Conservation (phyloP, 2,113 vertebrate species). For the Megaleporinus macrocephalus region DNA sequence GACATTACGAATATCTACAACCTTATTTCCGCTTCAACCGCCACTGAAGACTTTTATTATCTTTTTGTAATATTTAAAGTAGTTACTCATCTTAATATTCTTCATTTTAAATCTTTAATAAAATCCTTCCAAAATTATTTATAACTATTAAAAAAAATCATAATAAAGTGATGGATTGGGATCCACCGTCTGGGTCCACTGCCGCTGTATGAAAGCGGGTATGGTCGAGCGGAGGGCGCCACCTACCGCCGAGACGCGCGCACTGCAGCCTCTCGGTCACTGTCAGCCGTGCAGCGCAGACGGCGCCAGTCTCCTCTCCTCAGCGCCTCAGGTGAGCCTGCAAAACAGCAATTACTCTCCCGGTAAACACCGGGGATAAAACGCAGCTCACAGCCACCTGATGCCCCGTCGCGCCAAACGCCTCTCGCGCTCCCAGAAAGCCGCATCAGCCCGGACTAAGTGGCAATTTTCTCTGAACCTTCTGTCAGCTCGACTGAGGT, state of each 20-base stretch:
- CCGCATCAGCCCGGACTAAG: slow-evolving; percentile 43
- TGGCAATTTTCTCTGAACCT: slow-evolving; percentile 55
- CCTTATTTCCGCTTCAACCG: too few relatives aligned
- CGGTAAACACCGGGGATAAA: slow-evolving; percentile 71
- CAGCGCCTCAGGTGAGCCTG: slow-evolving; percentile 70
- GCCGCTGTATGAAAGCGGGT: background rate
- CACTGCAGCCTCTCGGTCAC: slow-evolving; percentile 8
- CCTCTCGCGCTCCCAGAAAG: slow-evolving; percentile 65
- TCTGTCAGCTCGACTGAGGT: slow-evolving; percentile 49
- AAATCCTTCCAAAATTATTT: too few relatives aligned
- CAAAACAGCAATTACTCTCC: slow-evolving; percentile 82
- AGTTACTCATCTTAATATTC: too few relatives aligned
- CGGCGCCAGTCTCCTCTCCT: slow-evolving; percentile 77
- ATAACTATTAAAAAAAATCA: too few relatives aligned
- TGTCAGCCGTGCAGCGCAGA: slow-evolving; percentile 59
- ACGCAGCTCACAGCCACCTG: slow-evolving; percentile 67
- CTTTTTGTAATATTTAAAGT: too few relatives aligned
- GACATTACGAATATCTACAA: too few relatives aligned
- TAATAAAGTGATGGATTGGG: too few relatives aligned
- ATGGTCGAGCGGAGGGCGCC: slow-evolving; percentile 27
- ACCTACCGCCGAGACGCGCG: slow-evolving; percentile 38
- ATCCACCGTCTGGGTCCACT: background rate
- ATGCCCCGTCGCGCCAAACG: slow-evolving; percentile 69
- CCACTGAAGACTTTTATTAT: too few relatives aligned
- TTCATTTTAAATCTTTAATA: too few relatives aligned